These are phyloP conservation scores for Pyralis farinalis DNA, from an alignment of 2,888 invertebrate genomes.

Conservation along the genomic window DNA sequence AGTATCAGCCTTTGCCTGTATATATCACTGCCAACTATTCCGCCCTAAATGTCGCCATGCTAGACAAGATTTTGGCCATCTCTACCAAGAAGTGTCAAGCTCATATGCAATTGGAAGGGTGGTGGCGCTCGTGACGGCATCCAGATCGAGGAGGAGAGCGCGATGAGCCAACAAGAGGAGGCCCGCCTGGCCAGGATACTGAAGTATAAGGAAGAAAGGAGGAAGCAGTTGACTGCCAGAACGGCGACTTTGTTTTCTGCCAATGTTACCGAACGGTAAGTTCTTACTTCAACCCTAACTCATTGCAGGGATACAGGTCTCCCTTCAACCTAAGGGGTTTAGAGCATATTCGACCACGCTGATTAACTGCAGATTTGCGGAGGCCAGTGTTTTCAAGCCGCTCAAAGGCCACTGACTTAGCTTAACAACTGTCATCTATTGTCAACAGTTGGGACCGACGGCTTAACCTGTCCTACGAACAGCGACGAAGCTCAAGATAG, in stretches of 20 bases:
- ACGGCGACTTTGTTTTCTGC: slow-evolving; percentile 83
- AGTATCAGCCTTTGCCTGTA: slow-evolving; percentile 56
- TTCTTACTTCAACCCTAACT: too few relatives aligned
- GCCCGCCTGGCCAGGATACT: slow-evolving; percentile 83
- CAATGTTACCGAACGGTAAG: slow-evolving; percentile 79
- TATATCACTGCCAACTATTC: slow-evolving; percentile 73
- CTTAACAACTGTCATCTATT: too few relatives aligned
- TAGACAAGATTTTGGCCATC: slow-evolving; percentile 53
- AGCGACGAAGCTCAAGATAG: too few relatives aligned
- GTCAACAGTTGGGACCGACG: too few relatives aligned
- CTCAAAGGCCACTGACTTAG: too few relatives aligned
- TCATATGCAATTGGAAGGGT: slow-evolving; percentile 36
- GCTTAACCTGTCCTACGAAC: too few relatives aligned
- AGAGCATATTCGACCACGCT: too few relatives aligned
- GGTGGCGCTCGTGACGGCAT: slow-evolving; percentile 59
- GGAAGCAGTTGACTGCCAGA: slow-evolving; percentile 84
- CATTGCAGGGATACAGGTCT: too few relatives aligned
- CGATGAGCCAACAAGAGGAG: slow-evolving; percentile 70
- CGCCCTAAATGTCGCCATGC: slow-evolving; percentile 73
- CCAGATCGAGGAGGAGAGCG: slow-evolving; percentile 33
- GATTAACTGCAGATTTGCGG: too few relatives aligned
- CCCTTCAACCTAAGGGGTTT: too few relatives aligned
- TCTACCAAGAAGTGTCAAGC: slow-evolving; percentile 43
- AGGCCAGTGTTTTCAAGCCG: too few relatives aligned
- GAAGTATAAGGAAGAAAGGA: slow-evolving; percentile 87